These are phyloP conservation scores for Caiman crocodilus DNA, from an alignment of 2,797 vertebrate genomes.

Conservation along the genomic window DNA sequence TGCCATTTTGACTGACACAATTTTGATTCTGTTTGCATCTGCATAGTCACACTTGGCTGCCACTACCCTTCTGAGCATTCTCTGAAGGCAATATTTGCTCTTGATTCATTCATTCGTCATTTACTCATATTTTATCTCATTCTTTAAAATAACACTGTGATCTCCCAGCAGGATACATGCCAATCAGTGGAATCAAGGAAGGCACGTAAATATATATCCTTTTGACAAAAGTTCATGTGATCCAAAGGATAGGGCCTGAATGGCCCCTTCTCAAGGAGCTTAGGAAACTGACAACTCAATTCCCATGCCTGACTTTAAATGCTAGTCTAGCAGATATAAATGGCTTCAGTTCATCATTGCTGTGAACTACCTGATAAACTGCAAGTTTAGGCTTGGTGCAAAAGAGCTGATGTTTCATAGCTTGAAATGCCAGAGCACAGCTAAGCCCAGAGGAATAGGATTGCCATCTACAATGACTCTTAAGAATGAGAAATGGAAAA, in stretches of 20 bases:
- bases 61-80: no score
- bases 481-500: neutral
- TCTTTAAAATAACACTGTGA: neutral
- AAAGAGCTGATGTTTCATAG: neutral
- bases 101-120: conserved; percentile 60
- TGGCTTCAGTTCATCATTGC: neutral
- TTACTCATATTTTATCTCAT: conserved; percentile 12
- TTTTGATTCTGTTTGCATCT: no score
- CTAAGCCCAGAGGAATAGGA: neutral
- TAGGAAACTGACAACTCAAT: neutral
- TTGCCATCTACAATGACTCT: fast-evolving
- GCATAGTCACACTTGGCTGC: no score
- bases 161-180: conserved; percentile 43
- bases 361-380: neutral
- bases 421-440: neutral
- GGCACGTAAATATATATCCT: neutral
- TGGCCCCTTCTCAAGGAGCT: neutral
- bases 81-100: conserved; percentile 35
- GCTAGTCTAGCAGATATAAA: neutral
- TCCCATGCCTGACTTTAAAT: neutral
- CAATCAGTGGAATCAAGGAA: conserved; percentile 39
- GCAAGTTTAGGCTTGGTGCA: neutral
- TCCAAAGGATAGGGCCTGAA: neutral
- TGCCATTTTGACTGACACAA: no score
- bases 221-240: neutral